Percentiles rank a stretch among this genome's conserved stretches.
phyloP scores from a whole-genome alignment of 2,113 vertebrate genomes.

The Tetrao urogallus region DNA sequence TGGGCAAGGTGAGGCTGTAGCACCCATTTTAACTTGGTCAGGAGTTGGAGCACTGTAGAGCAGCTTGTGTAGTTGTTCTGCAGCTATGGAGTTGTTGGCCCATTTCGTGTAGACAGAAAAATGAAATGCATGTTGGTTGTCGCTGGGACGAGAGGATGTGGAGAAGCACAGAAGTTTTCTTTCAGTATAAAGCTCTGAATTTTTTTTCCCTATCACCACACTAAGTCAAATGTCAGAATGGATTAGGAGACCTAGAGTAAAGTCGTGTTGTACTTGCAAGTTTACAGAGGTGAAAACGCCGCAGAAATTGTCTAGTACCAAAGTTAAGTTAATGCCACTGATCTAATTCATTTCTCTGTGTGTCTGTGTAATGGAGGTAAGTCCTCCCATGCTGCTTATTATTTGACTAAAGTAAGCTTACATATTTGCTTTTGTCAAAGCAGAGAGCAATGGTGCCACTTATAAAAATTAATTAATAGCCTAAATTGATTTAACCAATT shows the following conservation, averaged over 20 bases:
- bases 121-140: neutral
- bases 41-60: neutral
- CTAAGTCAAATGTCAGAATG: neutral
- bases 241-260: neutral
- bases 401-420: neutral
- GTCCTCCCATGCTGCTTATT: neutral
- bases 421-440: neutral
- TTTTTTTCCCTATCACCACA: neutral
- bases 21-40: neutral
- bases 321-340: neutral
- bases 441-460: neutral
- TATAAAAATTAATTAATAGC: constrained; percentile 5
- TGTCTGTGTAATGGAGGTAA: neutral
- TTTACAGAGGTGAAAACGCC: neutral
- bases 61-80: neutral
- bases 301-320: neutral
- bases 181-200: neutral
- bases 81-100: neutral
- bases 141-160: neutral
- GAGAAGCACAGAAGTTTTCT: neutral
- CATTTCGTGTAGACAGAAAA: neutral
- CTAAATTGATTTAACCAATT: neutral
- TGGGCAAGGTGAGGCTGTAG: neutral
- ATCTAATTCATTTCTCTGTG: neutral
- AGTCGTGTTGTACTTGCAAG: neutral